Evolutionary conservation across 2,888 invertebrate species (phyloP), one percentile per base, ranked within the genome.

Genomic region (Diarsia brunnea): DNA sequence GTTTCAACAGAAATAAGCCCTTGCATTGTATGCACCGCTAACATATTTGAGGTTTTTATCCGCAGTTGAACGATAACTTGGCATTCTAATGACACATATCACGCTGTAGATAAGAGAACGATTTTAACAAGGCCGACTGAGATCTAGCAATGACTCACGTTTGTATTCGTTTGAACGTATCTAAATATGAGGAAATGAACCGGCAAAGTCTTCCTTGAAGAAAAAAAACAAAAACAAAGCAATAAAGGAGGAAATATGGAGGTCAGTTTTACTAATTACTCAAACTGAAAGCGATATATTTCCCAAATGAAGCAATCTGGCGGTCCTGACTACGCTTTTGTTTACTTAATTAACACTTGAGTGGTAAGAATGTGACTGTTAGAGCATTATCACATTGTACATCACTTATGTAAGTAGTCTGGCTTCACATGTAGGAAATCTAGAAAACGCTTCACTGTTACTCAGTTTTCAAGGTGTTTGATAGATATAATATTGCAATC

Each of bases 151-250:
- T 86, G 88, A 88, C 69, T 89, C 84, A 89, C 24, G 64, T 83
- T 83, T 86, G 79, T 86, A 69, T 86, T 84, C 72, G 67, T 69
- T 67, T 69, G 60, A 65, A 71, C 45, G 78, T 76, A 86, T 79
- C 84, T 76, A 82, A 86, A 84, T 84, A 87, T 66, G 61, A 84
- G 88, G 89, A 88, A 88, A 82, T 76, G 73, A 65, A 80, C 55
- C 58, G 80, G 69, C 71, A 74, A 65, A 14, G 79, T 27, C 75
- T 88, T 86, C 86, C 82, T 81, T 75, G 67, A 82, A 64, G 47
- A 69, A 84, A 66, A 58, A 82, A 69, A 82, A 81, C 75, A 84
- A 87, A 80, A 88, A 81, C 78, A 83, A 78, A 73, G 72, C 65
- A 70, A 63, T 84, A 67, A 49, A 78, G 61, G 69, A 83, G 78